Evolutionary conservation across 2,113 vertebrate species (phyloP), one percentile per base, ranked within the genome.

Genomic region (Sprattus sprattus): DNA sequence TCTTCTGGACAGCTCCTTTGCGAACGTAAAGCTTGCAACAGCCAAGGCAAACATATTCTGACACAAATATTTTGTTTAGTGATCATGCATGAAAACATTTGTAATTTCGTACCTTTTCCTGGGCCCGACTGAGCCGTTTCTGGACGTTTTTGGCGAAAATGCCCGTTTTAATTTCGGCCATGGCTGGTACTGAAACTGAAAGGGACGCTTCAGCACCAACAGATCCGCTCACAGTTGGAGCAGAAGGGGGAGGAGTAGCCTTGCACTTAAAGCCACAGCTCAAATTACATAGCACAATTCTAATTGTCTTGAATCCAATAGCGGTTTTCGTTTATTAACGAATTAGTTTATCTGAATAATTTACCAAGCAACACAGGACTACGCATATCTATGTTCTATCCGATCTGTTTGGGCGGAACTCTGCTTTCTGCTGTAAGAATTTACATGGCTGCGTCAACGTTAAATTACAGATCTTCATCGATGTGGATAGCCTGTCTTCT

Each of bases 101-200:
- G 4, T 0, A 9, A 8, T 18, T 7, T 11, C 91, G 88, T 91
- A 99, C 98, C 98, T 99, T 99, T 87, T 99, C 98, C 92, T 99
- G 98, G 4, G 97, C 98, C 22, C 98, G 94, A 93, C 95, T 99
- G 85, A 99, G 93, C 46, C 96, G 95, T 88, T 99, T 99, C 93
- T 99, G 97, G 46, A 99, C 98, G 91, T 99, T 99, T 93, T 99
- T 99, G 85, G 98, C 98, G 91, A 99, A 99, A 88, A 99, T 94
- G 90, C 98, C 98, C 3, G 97, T 96, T 93, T 99, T 99, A 89
- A 99, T 98, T 93, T 99, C 98, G 89, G 98, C 98, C 98, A 99
- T 99, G 95, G 95, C 94, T 89, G 91, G 88, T 92, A 87, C 90
- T 82, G 86, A 88, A 88, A 84, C 85, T 90, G 87, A 85, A 88